Base-by-base conservation (phyloP, 2,888 invertebrate species). In the Drosophila formosana region DNA sequence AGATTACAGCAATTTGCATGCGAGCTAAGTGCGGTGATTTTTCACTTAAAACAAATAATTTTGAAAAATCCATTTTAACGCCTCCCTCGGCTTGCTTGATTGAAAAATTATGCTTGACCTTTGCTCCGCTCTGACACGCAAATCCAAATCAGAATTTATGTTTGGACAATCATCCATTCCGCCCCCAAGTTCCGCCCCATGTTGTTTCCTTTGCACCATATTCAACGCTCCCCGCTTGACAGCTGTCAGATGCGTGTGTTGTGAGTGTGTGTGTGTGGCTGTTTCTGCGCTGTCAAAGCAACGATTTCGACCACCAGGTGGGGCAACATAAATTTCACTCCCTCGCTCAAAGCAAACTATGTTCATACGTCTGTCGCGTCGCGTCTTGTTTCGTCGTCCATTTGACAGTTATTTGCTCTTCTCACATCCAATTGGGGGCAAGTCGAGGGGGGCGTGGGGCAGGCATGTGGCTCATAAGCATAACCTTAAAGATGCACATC, bases 21-120 rank as follows among this genome's bases (percentile, higher is more conserved):
- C 30, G 51, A 58, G 51, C 56, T 55, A 67, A 75, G 68, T 76
- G 69, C 77, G 26, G 76, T 37, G 64, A 88, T 82, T 82, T 88
- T 82, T 82, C 82, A 82, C 88, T 82, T 82, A 66, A 72, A 57
- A 67, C 72, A 66, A 67, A 73, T 73, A 51, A 66, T 53, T 72
- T 66, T 23, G n/a, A 52, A 47, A 62, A 46, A 47, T 61, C 28
- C 68, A 74, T 71, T 72, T 76, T 26, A 61, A 55, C 50, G 34
- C 43, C 49, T n/a, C 50, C 46, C 51, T 32, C 50, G 4, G 37
- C 1, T 50, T 25, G 45, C 37, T 65, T 77, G 68, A 79, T 79
- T 79, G 89, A 72, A 87, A 87, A 89, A 84, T 84, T 88, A 81
- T 80, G 84, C 68, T 70, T 80, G 72, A 83, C 84, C 83, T 82